phyloP scores from a whole-genome alignment of 2,888 invertebrate species.

The Euplexia lucipara region DNA sequence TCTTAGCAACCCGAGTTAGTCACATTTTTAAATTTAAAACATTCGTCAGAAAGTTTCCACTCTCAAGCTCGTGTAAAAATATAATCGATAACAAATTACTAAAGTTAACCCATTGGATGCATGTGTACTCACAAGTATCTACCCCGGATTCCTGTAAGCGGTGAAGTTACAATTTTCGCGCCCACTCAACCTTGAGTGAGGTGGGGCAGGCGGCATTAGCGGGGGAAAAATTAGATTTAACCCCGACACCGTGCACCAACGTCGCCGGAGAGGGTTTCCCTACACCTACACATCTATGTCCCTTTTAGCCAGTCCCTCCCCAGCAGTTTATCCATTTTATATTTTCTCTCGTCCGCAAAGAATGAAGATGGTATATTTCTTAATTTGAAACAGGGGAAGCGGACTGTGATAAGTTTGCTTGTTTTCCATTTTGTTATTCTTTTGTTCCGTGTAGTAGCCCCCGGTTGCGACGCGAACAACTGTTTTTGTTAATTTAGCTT shows the following conservation, averaged over 20 bases:
- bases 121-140: constrained; percentile 60
- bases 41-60: not conserved
- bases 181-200: constrained; percentile 82
- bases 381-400: constrained; percentile 73
- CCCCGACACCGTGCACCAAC: constrained; percentile 76
- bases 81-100: constrained; percentile 53
- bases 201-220: constrained; percentile 82
- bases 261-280: constrained; percentile 74
- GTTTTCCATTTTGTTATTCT: constrained; percentile 55
- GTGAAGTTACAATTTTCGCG: constrained; percentile 79
- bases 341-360: constrained; percentile 75
- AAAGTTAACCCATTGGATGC: constrained; percentile 59
- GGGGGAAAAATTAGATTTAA: constrained; percentile 88
- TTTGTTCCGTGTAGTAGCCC: constrained; percentile 26
- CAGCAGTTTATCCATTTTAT: constrained; percentile 81
- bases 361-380: constrained; percentile 77
- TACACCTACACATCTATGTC: constrained; percentile 77
- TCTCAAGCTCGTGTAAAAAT: constrained; percentile 20
- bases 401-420: constrained; percentile 60
- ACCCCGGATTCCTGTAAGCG: constrained; percentile 69
- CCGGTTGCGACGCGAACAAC: constrained; percentile 3
- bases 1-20: not conserved
- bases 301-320: constrained; percentile 78
- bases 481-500: constrained; percentile 28
- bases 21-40: constrained; percentile 2